phyloP scores from a whole-genome alignment of 2,888 invertebrate species.

The Chrysolina oricalcia region DNA sequence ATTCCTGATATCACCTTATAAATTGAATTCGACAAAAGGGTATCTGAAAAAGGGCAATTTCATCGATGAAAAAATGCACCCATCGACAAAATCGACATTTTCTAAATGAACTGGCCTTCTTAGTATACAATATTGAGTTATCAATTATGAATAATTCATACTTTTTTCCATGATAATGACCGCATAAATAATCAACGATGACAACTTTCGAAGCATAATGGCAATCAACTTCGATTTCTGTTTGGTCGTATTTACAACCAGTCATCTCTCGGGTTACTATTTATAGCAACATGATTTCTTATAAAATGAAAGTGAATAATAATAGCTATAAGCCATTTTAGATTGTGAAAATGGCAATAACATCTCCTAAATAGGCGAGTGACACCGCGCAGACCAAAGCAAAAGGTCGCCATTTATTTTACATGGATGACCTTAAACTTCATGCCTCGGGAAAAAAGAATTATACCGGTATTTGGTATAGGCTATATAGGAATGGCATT shows the following conservation, averaged over 20 bases:
- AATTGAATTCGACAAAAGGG: too few relatives aligned
- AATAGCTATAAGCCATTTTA: not conserved
- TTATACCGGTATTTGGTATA: too few relatives aligned
- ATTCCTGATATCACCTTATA: too few relatives aligned
- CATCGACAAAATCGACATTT: too few relatives aligned
- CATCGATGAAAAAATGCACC: too few relatives aligned
- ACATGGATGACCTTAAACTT: too few relatives aligned
- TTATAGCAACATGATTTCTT: conserved; percentile 15
- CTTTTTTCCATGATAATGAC: not conserved
- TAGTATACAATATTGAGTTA: too few relatives aligned
- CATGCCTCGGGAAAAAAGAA: too few relatives aligned
- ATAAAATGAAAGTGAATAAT: conserved; percentile 21
- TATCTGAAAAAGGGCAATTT: too few relatives aligned
- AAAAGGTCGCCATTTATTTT: too few relatives aligned
- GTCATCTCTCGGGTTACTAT: not conserved
- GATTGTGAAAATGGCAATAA: conserved; percentile 18
- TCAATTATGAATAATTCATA: not conserved
- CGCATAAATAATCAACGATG: not conserved
- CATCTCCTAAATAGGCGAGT: not conserved
- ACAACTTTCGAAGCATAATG: conserved; percentile 16
- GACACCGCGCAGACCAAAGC: not conserved
- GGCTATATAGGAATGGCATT: too few relatives aligned
- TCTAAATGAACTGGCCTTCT: too few relatives aligned
- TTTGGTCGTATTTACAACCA: not conserved
- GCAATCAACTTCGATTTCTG: conserved; percentile 18